Base-by-base conservation (phyloP, 1,140 invertebrate genomes). In the Leptinotarsa lineolata region DNA sequence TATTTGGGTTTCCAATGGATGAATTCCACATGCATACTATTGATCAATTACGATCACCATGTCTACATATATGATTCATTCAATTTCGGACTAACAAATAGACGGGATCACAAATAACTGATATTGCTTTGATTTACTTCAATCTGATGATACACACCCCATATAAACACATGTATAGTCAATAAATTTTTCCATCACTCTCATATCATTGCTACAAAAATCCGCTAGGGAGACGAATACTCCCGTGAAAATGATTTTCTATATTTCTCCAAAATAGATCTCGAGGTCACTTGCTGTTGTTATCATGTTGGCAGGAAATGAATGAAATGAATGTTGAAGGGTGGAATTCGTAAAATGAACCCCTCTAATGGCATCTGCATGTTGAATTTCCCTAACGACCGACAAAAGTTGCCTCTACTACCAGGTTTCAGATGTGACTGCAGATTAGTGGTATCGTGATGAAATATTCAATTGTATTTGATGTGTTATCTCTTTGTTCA, bases 311-410 rank as follows among this genome's bases (percentile, higher is more conserved):
- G n/a, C 48, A n/a, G 48, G 48, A 54, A 54, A 54, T 54, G 46
- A 64, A 64, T 64, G 61, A 22, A 64, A 64, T 64, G 24, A 65
- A 39, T 65, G 63, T 30, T 22, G 15, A 65, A 24, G 63, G 63
- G 39, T 65, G 22, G 39, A n/a, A 65, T 2, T 65, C 63, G 24
- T 24, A 6, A 16, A 24, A 39, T 39, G 39, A 65, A 22, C 63
- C 63, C 24, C 39, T 24, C 63, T 65, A 65, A 65, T 65, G 63
- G 63, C 63, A 65, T 65, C 63, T 39, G 63, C 63, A 65, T 65
- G 63, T 65, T 65, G 24, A 15, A 22, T 39, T 22, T 16, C 63
- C 22, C 21, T 65, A 65, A 65, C 24, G 63, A 65, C 39, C 15
- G 63, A 22, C 21, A 16, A 3, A 16, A 65, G 39, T 39, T 39